These are phyloP conservation scores for Pheucticus melanocephalus DNA, from an alignment of 2,113 vertebrate species.

Conservation along the genomic window DNA sequence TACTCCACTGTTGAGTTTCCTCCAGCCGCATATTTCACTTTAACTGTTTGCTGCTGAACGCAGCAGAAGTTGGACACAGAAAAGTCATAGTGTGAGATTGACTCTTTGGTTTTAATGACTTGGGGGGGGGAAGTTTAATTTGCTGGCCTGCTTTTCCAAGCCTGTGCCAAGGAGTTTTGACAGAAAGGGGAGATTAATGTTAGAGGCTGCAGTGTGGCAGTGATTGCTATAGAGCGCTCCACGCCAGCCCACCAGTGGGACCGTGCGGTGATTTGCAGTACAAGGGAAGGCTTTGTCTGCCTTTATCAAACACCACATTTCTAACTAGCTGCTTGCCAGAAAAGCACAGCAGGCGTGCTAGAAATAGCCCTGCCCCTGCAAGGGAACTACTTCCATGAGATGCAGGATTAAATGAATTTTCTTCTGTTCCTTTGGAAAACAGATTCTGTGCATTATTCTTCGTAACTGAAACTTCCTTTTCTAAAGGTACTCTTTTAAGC, in stretches of 20 bases:
- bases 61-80: not conserved
- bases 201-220: slow-evolving; percentile 68
- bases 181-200: slow-evolving; percentile 60
- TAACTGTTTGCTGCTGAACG: slow-evolving; percentile 24
- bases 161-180: slow-evolving; percentile 47
- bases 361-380: slow-evolving; percentile 75
- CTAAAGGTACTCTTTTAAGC: not conserved
- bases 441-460: slow-evolving; percentile 1
- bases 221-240: slow-evolving; percentile 62
- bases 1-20: slow-evolving; percentile 27
- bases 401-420: slow-evolving; percentile 14
- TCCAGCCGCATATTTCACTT: slow-evolving; percentile 42
- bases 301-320: slow-evolving; percentile 70
- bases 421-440: slow-evolving; percentile 38
- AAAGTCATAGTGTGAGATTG: slow-evolving; percentile 29
- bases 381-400: slow-evolving; percentile 53
- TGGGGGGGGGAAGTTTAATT: slow-evolving; percentile 30
- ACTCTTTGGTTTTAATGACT: slow-evolving; percentile 49
- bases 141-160: slow-evolving; percentile 48
- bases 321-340: slow-evolving; percentile 66
- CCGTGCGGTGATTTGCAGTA: slow-evolving; percentile 73
- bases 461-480: not conserved
- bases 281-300: slow-evolving; percentile 85
- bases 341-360: slow-evolving; percentile 70
- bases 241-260: slow-evolving; percentile 67